Evolutionary conservation across 2,113 vertebrate species (phyloP).

Genomic region (Echinops telfairi): DNA sequence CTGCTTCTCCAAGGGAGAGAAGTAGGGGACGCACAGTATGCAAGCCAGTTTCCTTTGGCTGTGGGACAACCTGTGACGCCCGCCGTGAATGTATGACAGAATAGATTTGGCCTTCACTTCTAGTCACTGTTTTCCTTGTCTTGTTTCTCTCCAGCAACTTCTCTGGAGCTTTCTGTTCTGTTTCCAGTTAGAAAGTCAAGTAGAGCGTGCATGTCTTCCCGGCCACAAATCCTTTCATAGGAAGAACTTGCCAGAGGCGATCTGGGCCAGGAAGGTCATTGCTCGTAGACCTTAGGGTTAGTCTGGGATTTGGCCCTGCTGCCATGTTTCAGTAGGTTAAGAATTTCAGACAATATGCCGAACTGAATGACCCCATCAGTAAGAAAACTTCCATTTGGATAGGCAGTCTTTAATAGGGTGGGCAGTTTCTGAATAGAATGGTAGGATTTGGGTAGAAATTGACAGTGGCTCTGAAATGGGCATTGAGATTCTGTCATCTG

Average conservation of each 20-base stretch:
- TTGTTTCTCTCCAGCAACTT: conserved; percentile 75
- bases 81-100: conserved; percentile 80
- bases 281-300: conserved; percentile 75
- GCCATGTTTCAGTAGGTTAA: conserved; percentile 74
- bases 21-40: conserved; percentile 74
- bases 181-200: conserved; percentile 76
- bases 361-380: conserved; percentile 78
- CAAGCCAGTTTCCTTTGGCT: conserved; percentile 64
- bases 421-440: conserved; percentile 70
- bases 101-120: conserved; percentile 74
- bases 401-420: conserved; percentile 80
- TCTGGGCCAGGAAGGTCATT: conserved; percentile 69
- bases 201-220: conserved; percentile 70
- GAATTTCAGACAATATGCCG: conserved; percentile 76
- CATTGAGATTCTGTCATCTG: background rate
- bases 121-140: conserved; percentile 66
- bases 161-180: conserved; percentile 81
- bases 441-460: conserved; percentile 27
- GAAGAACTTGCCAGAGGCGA: conserved; percentile 71
- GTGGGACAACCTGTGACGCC: conserved; percentile 56
- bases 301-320: conserved; percentile 52
- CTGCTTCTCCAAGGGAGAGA: conserved; percentile 83
- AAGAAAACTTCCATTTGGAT: conserved; percentile 85
- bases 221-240: conserved; percentile 70
- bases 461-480: conserved; percentile 36